These are phyloP conservation scores for Drosophila teissieri DNA, from an alignment of 1,140 invertebrate genomes.

Conservation along the genomic window DNA sequence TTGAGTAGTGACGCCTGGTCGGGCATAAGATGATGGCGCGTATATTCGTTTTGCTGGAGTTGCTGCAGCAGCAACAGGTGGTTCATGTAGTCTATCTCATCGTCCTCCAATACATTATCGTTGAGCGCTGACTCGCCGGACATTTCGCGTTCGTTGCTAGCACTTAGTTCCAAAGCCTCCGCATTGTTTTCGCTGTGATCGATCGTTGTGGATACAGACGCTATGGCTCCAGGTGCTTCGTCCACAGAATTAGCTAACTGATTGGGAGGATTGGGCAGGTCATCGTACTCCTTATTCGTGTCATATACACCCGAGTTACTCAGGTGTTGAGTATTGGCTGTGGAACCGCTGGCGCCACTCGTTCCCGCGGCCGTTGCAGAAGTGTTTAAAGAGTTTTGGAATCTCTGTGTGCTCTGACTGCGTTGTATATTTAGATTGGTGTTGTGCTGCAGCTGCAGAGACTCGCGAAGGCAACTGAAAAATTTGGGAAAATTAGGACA, in stretches of 20 bases:
- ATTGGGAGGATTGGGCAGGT: constrained; percentile 50
- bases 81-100: constrained; percentile 77
- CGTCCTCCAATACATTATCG: constrained; percentile 70
- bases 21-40: constrained; percentile 67
- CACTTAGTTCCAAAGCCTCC: constrained; percentile 41
- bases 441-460: constrained; percentile 83
- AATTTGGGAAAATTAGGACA: not conserved
- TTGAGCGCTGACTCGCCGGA: constrained; percentile 42
- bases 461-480: constrained; percentile 79
- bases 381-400: constrained; percentile 74
- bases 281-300: constrained; percentile 80
- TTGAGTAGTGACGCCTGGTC: constrained; percentile 66
- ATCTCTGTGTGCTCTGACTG: constrained; percentile 83
- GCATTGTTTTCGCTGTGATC: constrained; percentile 70
- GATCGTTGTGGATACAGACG: constrained; percentile 9
- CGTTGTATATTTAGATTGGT: constrained; percentile 84
- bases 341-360: constrained; percentile 33
- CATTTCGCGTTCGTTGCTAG: constrained; percentile 32
- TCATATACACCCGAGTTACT: constrained; percentile 62
- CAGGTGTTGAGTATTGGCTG: constrained; percentile 36
- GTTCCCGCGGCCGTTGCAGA: constrained; percentile 37
- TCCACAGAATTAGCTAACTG: constrained; percentile 26
- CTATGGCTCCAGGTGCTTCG: constrained; percentile 5
- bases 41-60: constrained; percentile 76
- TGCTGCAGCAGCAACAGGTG: constrained; percentile 73